Conservation (phyloP, 2,113 vertebrate species). For the Coreoperca whiteheadi region DNA sequence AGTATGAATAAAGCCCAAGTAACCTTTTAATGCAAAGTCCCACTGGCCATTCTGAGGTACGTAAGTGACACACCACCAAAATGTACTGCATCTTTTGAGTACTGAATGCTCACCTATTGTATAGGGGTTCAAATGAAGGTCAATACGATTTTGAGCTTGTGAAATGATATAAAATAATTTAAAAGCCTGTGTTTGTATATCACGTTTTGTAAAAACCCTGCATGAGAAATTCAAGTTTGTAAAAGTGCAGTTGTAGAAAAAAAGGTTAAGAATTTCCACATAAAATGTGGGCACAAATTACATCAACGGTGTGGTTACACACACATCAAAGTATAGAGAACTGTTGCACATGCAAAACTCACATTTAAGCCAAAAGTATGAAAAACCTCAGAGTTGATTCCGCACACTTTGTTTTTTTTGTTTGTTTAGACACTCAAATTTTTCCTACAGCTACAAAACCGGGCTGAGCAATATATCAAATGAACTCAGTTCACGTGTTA, state of each 20-base stretch:
- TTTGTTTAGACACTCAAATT: background rate
- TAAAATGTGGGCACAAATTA: background rate
- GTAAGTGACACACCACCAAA: background rate
- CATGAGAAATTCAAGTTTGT: background rate
- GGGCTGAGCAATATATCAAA: background rate
- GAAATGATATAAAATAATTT: background rate
- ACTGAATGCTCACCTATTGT: background rate
- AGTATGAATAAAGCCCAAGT: slow-evolving; percentile 34
- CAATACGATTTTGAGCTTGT: background rate
- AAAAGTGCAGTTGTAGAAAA: background rate
- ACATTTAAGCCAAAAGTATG: background rate
- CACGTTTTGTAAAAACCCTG: too few species aligned
- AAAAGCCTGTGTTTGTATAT: background rate
- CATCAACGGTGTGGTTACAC: too few species aligned
- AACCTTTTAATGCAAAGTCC: slow-evolving; percentile 27
- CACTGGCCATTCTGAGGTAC: background rate
- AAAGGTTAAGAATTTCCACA: background rate
- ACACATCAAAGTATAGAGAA: background rate
- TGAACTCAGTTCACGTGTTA: background rate
- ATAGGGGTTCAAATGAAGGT: background rate
- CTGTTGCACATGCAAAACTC: background rate
- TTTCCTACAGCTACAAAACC: background rate
- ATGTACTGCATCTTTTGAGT: background rate
- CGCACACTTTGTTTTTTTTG: too few species aligned
- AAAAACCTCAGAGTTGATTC: background rate